Conservation (phyloP, 2,113 vertebrate species). For the Anarrhichthys ocellatus region DNA sequence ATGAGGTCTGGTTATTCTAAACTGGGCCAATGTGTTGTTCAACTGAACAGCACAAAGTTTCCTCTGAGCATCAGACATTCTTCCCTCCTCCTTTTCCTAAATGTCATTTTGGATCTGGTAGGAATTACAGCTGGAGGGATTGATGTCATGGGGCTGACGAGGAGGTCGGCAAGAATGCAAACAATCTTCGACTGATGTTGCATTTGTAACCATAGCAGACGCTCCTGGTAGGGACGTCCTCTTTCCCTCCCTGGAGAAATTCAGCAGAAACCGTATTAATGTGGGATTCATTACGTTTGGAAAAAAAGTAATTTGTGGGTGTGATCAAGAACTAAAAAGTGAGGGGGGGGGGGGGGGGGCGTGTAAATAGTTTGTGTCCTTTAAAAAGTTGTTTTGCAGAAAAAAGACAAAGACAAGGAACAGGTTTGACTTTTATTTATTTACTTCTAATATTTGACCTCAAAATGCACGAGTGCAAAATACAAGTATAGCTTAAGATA, state of each 20-base stretch:
- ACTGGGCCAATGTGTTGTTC: slow-evolving; percentile 4
- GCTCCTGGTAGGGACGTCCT: background rate
- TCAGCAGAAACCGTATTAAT: background rate
- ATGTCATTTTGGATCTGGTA: slow-evolving; percentile 13
- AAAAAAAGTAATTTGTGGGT: background rate
- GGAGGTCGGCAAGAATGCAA: slow-evolving; percentile 8
- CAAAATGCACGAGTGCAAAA: slow-evolving; percentile 68
- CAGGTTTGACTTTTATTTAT: slow-evolving; percentile 47
- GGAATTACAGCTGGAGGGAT: slow-evolving; percentile 36
- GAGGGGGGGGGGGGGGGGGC: background rate
- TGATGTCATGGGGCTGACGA: slow-evolving; percentile 29
- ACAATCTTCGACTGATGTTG: background rate
- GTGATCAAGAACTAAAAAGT: background rate
- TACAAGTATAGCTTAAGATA: slow-evolving; percentile 62
- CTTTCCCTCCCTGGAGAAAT: background rate
- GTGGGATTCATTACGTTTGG: background rate
- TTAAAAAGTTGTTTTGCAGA: background rate
- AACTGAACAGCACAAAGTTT: slow-evolving; percentile 30
- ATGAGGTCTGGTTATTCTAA: slow-evolving; percentile 5
- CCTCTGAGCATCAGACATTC: slow-evolving; percentile 31
- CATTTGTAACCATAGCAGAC: slow-evolving; percentile 7
- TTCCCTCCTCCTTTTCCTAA: background rate
- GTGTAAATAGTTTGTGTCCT: background rate
- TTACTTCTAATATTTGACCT: slow-evolving; percentile 59
- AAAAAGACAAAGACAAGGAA: slow-evolving; percentile 19